These are phyloP conservation scores for Oreochromis spilurus DNA, from an alignment of 2,113 vertebrate genomes.

Conservation along the genomic window DNA sequence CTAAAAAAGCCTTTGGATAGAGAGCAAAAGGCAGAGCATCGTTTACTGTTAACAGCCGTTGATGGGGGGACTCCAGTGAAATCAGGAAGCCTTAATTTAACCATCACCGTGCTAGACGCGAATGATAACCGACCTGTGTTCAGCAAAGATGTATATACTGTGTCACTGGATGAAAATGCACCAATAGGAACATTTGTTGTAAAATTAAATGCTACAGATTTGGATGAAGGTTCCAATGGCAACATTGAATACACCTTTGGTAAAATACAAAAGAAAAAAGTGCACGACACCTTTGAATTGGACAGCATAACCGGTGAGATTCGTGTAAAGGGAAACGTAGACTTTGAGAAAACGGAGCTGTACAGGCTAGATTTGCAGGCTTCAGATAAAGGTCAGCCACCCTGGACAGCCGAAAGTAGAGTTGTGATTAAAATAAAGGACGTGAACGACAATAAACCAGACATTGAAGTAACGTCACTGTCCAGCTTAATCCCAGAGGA, in stretches of 20 bases:
- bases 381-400: slow-evolving; percentile 62
- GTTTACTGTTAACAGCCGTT: slow-evolving; percentile 51
- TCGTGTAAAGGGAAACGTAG: slow-evolving; percentile 49
- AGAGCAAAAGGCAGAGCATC: slow-evolving; percentile 40
- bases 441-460: slow-evolving; percentile 67
- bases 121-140: slow-evolving; percentile 70
- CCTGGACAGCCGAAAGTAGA: slow-evolving; percentile 22
- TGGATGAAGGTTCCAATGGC: slow-evolving; percentile 47
- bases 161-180: slow-evolving; percentile 56
- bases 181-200: slow-evolving; percentile 27
- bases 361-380: slow-evolving; percentile 59
- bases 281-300: slow-evolving; percentile 45
- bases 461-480: slow-evolving; percentile 65
- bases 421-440: slow-evolving; percentile 64
- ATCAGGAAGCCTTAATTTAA: slow-evolving; percentile 60
- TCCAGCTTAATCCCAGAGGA: slow-evolving; percentile 51
- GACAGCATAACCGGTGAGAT: slow-evolving; percentile 57
- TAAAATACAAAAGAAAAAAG: slow-evolving; percentile 28
- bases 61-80: slow-evolving; percentile 64
- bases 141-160: slow-evolving; percentile 52
- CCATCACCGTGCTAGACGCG: slow-evolving; percentile 45
- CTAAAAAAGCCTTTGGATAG: slow-evolving; percentile 63
- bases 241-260: slow-evolving; percentile 53
- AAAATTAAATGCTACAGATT: slow-evolving; percentile 57
- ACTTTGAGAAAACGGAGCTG: slow-evolving; percentile 52